These are phyloP conservation scores for Ochropleura plecta DNA, from an alignment of 2,888 invertebrate genomes.

Conservation along the genomic window DNA sequence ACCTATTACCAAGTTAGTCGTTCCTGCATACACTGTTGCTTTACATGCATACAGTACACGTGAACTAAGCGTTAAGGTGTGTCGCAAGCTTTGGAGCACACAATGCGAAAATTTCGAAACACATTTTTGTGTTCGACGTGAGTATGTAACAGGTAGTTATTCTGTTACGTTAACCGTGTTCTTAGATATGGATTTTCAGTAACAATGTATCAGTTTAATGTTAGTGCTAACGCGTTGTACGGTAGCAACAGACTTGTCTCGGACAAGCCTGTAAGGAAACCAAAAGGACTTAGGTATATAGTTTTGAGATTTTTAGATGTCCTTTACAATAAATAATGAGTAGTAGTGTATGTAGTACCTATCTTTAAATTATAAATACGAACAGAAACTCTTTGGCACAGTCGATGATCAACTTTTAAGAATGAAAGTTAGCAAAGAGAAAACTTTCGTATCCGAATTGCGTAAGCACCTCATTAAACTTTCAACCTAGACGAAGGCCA, in stretches of 20 bases:
- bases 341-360: neutral
- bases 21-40: slow-evolving; percentile 45
- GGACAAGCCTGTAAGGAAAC: no score
- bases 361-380: neutral
- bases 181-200: slow-evolving; percentile 37
- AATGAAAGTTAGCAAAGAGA: slow-evolving; percentile 52
- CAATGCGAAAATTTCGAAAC: slow-evolving; percentile 62
- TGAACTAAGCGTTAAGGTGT: slow-evolving; percentile 50
- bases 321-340: no score
- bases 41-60: slow-evolving; percentile 49
- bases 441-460: slow-evolving; percentile 27
- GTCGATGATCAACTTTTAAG: slow-evolving; percentile 24
- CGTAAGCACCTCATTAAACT: slow-evolving; percentile 39
- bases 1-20: slow-evolving; percentile 29
- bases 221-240: neutral
- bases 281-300: neutral
- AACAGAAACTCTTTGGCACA: neutral
- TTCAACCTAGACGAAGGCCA: slow-evolving; percentile 30
- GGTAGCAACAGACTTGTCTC: neutral
- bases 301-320: neutral
- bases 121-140: slow-evolving; percentile 55
- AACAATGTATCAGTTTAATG: slow-evolving; percentile 20
- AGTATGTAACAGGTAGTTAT: slow-evolving; percentile 48
- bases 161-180: slow-evolving; percentile 38
- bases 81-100: slow-evolving; percentile 57